Base-by-base conservation (phyloP, 2,113 vertebrate genomes). In the Monopterus albus region DNA sequence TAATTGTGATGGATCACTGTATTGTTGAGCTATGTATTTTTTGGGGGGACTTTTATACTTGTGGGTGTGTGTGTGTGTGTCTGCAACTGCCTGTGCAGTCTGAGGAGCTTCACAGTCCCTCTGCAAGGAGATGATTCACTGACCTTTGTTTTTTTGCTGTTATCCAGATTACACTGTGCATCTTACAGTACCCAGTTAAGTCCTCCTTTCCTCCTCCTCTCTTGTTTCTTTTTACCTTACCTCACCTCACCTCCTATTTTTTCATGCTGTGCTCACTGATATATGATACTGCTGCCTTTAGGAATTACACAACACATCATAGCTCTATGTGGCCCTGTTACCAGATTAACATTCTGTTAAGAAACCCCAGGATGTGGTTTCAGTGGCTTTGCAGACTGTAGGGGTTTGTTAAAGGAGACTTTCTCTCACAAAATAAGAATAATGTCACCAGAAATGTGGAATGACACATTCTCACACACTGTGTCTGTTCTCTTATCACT, bases 291-390 rank as follows among this genome's bases (percentile, higher is more conserved):
- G 63, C 56, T 1, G 5, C 26, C 40, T 58, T 40, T 18, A 29
- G 71, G 63, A 36, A 59, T 82, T 71, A 56, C 69, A 47, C 71
- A 75, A 65, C 71, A n/a, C 53, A 26, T 51, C 72, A 38, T 20
- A 8, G 53, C 38, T 20, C 21, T 35, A 29, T 14, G 6, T 36
- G 11, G 51, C 6, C 40, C 74, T 74, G 79, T 88, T 78, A 75
- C 68, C 68, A 61, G 80, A 70, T 87, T 77, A 61, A 75, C 70
- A 23, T 82, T 73, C 65, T 42, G 64, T 72, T 84, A 78, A 88
- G 71, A 78, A 87, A 83, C 77, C 72, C 67, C 77, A 86, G 77
- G 82, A 83, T 88, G 81, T 15, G 73, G 79, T 88, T 82, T 80
- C 13, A 7, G 81, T 14, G 68, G 76, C 62, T 42, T 21, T 15